Evolutionary conservation across 2,888 invertebrate species (phyloP).

Genomic region (Hydrotaea cyrtoneurina): DNA sequence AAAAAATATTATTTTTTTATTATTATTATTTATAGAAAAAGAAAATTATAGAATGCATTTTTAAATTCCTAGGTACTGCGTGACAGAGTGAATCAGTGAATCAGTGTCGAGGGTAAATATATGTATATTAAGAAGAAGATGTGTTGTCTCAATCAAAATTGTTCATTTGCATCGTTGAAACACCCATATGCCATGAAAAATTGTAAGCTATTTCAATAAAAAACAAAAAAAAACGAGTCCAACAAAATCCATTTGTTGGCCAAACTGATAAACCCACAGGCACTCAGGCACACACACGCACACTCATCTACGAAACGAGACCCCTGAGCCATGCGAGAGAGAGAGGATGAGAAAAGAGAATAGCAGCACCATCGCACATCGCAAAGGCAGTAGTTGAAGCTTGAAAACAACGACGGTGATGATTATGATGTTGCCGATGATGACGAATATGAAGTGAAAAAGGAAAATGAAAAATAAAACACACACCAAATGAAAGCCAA

Average conservation of each 20-base stretch:
- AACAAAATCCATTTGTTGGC: slow-evolving; percentile 50
- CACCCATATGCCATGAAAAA: slow-evolving; percentile 6
- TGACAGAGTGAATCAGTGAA: too few relatives aligned
- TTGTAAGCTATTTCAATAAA: slow-evolving; percentile 46
- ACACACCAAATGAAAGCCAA: slow-evolving; percentile 29
- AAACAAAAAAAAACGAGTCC: slow-evolving; percentile 19
- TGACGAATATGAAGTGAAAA: slow-evolving; percentile 50
- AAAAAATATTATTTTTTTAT: too few relatives aligned
- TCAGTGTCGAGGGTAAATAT: too few relatives aligned
- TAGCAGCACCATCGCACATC: slow-evolving; percentile 13
- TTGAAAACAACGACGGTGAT: slow-evolving; percentile 24
- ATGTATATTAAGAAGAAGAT: too few relatives aligned
- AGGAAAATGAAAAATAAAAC: slow-evolving; percentile 15
- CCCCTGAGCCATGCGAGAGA: slow-evolving; percentile 43
- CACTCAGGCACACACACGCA: slow-evolving; percentile 39
- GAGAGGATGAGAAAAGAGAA: slow-evolving; percentile 46
- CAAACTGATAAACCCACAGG: slow-evolving; percentile 42
- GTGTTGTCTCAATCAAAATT: too few relatives aligned
- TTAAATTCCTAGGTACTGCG: too few relatives aligned
- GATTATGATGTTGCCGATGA: slow-evolving; percentile 25
- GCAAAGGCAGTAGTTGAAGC: not conserved
- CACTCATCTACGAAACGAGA: slow-evolving; percentile 28
- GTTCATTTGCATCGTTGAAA: not conserved
- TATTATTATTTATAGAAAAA: too few relatives aligned
- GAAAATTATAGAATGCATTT: too few relatives aligned